Base-by-base conservation (phyloP, 2,888 invertebrate genomes). In the Tanaodytes sp. region DNA sequence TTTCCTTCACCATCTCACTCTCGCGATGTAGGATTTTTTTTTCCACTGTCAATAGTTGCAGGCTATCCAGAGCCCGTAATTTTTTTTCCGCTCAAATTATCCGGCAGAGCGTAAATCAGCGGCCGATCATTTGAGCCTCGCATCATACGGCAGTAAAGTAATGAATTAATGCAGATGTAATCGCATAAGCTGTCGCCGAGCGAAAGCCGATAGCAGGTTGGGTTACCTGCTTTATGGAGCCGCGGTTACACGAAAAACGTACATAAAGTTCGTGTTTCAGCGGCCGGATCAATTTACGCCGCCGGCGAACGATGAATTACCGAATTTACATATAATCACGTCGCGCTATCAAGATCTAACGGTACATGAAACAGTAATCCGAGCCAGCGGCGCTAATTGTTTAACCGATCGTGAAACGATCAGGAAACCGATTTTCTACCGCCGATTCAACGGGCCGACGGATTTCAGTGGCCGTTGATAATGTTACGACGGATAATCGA, bases 211-310 rank as follows among this genome's bases (percentile, higher is more conserved):
- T 61, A 54, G 49, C 43, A 42, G 42, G 11, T 67, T 15, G 20
- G 54, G 61, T 67, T 67, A 59, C 59, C 55, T 52, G 58, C 18
- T 65, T 58, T 39, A 65, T 65, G 51, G 51, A 46, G 58, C 48
- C 55, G 67, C 55, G 57, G 54, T 45, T 57, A 43, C 61, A 23
- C 8, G 8, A 49, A 62, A 67, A 61, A 36, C 39, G 42, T 20
- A 20, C 55, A 36, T 45, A 42, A 49, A 55, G 65, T 65, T 65
- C 66, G 45, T 43, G 43, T 59, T 66, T 54, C 66, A 55, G 12
- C 51, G 62, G 31, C 23, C 33, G 55, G 49, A 64, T 67, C 67
- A 37, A 45, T 62, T 67, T 67, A 61, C 62, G 39, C 43, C 36
- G 48, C 52, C 36, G 61, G 54, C 54, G 52, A 55, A 54, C 61